These are phyloP conservation scores for Casuarius casuarius DNA, from an alignment of 2,113 vertebrate genomes.

Conservation along the genomic window DNA sequence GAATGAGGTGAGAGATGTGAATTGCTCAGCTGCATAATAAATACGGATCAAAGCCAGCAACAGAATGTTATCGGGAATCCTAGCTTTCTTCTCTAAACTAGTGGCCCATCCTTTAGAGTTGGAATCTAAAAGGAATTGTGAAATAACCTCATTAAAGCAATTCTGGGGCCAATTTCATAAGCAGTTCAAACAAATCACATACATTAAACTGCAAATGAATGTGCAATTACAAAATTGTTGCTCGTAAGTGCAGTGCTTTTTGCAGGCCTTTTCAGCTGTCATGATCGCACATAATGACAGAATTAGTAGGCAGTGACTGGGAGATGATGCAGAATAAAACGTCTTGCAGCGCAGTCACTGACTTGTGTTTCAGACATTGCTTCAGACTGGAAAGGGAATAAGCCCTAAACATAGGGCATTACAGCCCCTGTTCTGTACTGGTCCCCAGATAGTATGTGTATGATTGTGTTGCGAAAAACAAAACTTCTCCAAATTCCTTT, in stretches of 20 bases:
- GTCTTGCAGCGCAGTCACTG: neutral
- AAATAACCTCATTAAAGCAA: neutral
- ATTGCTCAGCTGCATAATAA: neutral
- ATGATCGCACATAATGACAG: rapidly evolving
- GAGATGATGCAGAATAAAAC: neutral
- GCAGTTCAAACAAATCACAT: neutral
- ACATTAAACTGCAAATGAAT: neutral
- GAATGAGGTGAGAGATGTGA: neutral
- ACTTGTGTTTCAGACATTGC: neutral
- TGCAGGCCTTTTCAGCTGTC: neutral
- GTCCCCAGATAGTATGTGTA: neutral
- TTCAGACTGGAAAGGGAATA: neutral
- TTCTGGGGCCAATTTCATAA: neutral
- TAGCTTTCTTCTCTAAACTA: neutral
- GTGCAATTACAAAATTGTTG: neutral
- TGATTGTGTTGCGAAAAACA: rapidly evolving
- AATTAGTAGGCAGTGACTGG: rapidly evolving
- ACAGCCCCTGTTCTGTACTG: rapidly evolving
- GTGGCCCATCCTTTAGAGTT: neutral
- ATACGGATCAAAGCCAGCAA: neutral
- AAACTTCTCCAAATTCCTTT: rapidly evolving
- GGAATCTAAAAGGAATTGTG: neutral
- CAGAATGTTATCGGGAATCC: neutral
- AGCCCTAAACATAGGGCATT: rapidly evolving
- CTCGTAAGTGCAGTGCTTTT: neutral